These are phyloP conservation scores for Halocynthia roretzi DNA, from an alignment of 23 tunicate species.

Conservation along the genomic window DNA sequence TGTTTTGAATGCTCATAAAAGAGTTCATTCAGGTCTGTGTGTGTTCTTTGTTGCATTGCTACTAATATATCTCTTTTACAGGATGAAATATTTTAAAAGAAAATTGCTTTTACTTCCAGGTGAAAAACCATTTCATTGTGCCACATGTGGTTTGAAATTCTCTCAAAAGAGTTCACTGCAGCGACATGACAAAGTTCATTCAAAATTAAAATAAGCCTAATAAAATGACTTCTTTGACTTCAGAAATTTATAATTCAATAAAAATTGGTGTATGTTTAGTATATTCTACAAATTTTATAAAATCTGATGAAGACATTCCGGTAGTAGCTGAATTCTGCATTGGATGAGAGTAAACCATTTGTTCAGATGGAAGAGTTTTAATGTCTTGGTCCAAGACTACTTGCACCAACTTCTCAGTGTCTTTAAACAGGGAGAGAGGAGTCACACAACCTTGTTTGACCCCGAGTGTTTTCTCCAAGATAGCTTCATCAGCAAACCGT, in stretches of 20 bases:
- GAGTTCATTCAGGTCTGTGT: neutral
- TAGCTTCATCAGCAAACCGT: slow-evolving; percentile 75
- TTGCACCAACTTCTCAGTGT: slow-evolving; percentile 37
- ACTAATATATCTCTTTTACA: neutral
- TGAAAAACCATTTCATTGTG: slow-evolving; percentile 4
- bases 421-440: slow-evolving; percentile 56
- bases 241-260: neutral
- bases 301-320: slow-evolving; percentile 48
- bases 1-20: neutral
- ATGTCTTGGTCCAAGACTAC: slow-evolving; percentile 47
- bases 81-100: neutral
- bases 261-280: slow-evolving; percentile 46
- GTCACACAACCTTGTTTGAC: slow-evolving; percentile 88
- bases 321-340: slow-evolving; percentile 65
- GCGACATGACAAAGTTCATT: neutral
- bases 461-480: slow-evolving; percentile 54
- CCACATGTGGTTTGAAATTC: neutral
- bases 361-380: slow-evolving; percentile 19
- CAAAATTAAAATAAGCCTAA: neutral
- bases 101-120: neutral
- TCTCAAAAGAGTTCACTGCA: neutral
- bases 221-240: neutral
- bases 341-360: slow-evolving; percentile 76
- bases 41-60: neutral
- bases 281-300: slow-evolving; percentile 42